These are phyloP conservation scores for Protosalanx chinensis DNA, from an alignment of 2,797 vertebrate species.

Conservation along the genomic window DNA sequence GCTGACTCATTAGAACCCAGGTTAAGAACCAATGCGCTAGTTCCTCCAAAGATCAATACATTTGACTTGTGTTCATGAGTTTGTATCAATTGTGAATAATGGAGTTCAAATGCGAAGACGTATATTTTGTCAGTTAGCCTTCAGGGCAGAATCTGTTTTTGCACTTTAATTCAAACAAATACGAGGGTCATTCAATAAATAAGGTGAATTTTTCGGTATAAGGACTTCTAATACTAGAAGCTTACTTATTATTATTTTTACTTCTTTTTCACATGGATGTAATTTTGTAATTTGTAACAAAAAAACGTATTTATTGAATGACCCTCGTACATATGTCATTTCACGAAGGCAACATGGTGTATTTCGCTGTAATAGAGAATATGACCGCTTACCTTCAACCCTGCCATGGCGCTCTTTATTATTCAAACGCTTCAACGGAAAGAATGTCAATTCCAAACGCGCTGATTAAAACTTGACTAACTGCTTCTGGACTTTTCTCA, in stretches of 20 bases:
- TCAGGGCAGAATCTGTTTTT: too few species aligned
- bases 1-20: too few species aligned
- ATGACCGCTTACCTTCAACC: slow-evolving; percentile 68
- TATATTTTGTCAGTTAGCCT: too few species aligned
- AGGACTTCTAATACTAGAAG: too few species aligned
- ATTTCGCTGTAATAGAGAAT: not conserved
- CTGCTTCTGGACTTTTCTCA: slow-evolving; percentile 5
- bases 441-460: slow-evolving; percentile 4
- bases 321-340: not conserved
- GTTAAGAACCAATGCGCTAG: too few species aligned
- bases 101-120: not conserved
- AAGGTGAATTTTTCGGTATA: too few species aligned
- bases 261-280: too few species aligned
- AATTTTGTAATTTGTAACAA: too few species aligned
- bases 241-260: too few species aligned
- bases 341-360: not conserved
- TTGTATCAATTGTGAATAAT: not conserved
- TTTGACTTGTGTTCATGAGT: not conserved
- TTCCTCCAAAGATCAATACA: not conserved
- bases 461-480: slow-evolving; percentile 28
- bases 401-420: slow-evolving; percentile 58
- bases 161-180: too few species aligned
- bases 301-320: too few species aligned
- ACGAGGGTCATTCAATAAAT: too few species aligned
- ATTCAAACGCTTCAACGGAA: slow-evolving; percentile 10